A percentile compares a stretch with the other conserved stretches of the same genome.
phyloP scores from a whole-genome alignment of 2,888 invertebrate species.

The Gnatocerus cornutus region DNA sequence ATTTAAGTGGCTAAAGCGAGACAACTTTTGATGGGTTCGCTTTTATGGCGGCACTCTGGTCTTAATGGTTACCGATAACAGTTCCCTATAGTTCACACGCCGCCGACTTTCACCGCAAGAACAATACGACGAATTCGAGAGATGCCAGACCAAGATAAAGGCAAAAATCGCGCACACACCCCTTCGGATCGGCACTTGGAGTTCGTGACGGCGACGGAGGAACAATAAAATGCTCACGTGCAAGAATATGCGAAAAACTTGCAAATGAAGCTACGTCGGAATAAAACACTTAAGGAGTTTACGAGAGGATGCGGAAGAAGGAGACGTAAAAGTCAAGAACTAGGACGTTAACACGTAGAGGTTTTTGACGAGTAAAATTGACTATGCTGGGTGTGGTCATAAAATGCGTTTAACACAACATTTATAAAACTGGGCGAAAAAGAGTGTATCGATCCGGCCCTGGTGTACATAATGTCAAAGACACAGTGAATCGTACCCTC shows the following conservation, averaged over 20 bases:
- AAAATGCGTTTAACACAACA: no score
- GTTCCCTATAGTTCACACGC: slow-evolving; percentile 49
- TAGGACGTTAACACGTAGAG: slow-evolving; percentile 4
- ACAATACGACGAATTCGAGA: slow-evolving; percentile 44
- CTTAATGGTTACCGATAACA: slow-evolving; percentile 66
- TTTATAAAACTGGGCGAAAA: slow-evolving; percentile 20
- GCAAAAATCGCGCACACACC: slow-evolving; percentile 23
- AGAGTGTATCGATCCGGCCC: slow-evolving; percentile 49
- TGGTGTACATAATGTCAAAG: slow-evolving; percentile 53
- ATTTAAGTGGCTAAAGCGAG: slow-evolving; percentile 67
- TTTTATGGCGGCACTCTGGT: slow-evolving; percentile 66
- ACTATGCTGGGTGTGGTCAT: background rate
- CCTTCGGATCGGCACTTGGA: slow-evolving; percentile 1
- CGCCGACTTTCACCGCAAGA: slow-evolving; percentile 41
- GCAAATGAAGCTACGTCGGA: slow-evolving; percentile 3
- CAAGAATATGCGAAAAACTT: slow-evolving; percentile 15
- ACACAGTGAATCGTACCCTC: slow-evolving; percentile 54
- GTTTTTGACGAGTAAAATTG: background rate
- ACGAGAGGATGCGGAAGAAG: background rate
- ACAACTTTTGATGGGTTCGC: slow-evolving; percentile 67
- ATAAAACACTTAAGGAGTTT: slow-evolving; percentile 6
- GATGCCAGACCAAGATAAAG: slow-evolving; percentile 34
- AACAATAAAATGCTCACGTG: slow-evolving; percentile 30
- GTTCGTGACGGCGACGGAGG: slow-evolving; percentile 13
- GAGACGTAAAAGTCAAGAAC: slow-evolving; percentile 2